These are phyloP conservation scores for Melieria picta DNA, from an alignment of 2,888 invertebrate genomes.

Conservation along the genomic window DNA sequence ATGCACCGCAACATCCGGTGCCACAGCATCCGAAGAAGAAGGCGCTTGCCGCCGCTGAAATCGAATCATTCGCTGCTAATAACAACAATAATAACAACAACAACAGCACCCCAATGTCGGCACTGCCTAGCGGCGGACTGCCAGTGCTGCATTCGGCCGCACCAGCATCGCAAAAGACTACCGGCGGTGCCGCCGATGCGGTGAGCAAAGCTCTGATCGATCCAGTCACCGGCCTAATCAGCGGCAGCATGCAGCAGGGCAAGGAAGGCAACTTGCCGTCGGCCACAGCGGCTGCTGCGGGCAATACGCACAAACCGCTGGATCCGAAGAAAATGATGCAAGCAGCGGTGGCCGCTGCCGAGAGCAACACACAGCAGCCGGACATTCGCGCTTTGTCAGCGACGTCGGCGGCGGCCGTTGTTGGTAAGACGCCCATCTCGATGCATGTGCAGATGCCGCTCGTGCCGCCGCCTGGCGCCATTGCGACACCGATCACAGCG, in stretches of 20 bases:
- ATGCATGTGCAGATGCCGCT: constrained; percentile 15
- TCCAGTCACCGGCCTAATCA: constrained; percentile 78
- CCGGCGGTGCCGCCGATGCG: constrained; percentile 70
- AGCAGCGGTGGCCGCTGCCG: constrained; percentile 38
- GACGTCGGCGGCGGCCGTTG: constrained; percentile 5
- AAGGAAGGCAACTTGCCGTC: constrained; percentile 69
- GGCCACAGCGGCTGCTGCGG: constrained; percentile 49
- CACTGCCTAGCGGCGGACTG: constrained; percentile 49
- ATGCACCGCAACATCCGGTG: constrained; percentile 5
- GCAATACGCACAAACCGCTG: constrained; percentile 32
- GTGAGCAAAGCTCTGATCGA: constrained; percentile 72
- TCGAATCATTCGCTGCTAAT: constrained; percentile 51
- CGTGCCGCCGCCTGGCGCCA: constrained; percentile 22
- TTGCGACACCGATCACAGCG: constrained; percentile 50
- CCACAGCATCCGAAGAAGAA: constrained; percentile 61
- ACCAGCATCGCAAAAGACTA: constrained; percentile 56
- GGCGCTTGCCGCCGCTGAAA: constrained; percentile 60
- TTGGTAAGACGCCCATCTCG: constrained; percentile 8
- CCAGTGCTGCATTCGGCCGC: constrained; percentile 58
- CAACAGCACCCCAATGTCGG: constrained; percentile 47
- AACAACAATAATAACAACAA: constrained; percentile 32
- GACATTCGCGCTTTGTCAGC: background rate
- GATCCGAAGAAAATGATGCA: constrained; percentile 46
- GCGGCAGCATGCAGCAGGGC: constrained; percentile 73
- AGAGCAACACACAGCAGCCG: constrained; percentile 26